A percentile compares a stretch with the other conserved stretches of the same genome.
phyloP scores from a whole-genome alignment of 2,888 invertebrate species.

The Agrochola macilenta region DNA sequence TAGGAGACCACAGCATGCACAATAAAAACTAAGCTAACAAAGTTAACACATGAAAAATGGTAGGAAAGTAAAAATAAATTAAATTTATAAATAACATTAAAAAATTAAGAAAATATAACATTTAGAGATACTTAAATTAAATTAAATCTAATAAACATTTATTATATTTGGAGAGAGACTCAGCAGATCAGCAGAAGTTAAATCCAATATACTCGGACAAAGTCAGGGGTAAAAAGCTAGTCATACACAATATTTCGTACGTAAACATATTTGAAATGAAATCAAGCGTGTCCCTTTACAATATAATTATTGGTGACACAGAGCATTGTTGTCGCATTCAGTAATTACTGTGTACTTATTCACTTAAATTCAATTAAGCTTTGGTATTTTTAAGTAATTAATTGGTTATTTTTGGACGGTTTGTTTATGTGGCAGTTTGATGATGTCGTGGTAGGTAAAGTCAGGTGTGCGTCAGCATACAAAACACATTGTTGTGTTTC shows the following conservation, averaged over 20 bases:
- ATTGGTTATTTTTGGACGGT: conserved; percentile 18
- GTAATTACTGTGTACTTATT: conserved; percentile 42
- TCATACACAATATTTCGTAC: background rate
- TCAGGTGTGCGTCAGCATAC: background rate
- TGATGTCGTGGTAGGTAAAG: background rate
- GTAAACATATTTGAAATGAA: conserved; percentile 25
- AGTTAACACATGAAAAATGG: no score
- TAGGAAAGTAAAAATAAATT: no score
- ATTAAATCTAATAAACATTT: no score
- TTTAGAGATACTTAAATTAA: no score
- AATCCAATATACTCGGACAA: background rate
- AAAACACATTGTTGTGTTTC: no score
- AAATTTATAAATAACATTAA: no score
- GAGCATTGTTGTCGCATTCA: conserved; percentile 42
- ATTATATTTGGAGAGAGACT: no score
- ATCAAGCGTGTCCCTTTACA: conserved; percentile 20
- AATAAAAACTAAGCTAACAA: no score
- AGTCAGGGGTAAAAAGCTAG: background rate
- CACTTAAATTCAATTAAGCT: conserved; percentile 41
- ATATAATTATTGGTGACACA: conserved; percentile 45
- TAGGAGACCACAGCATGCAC: no score
- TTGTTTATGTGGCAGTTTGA: conserved; percentile 8
- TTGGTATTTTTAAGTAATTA: conserved; percentile 43
- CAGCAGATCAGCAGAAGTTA: no score
- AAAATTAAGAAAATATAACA: no score